Conservation (phyloP, 1,140 invertebrate species). For the Coelopa frigida region DNA sequence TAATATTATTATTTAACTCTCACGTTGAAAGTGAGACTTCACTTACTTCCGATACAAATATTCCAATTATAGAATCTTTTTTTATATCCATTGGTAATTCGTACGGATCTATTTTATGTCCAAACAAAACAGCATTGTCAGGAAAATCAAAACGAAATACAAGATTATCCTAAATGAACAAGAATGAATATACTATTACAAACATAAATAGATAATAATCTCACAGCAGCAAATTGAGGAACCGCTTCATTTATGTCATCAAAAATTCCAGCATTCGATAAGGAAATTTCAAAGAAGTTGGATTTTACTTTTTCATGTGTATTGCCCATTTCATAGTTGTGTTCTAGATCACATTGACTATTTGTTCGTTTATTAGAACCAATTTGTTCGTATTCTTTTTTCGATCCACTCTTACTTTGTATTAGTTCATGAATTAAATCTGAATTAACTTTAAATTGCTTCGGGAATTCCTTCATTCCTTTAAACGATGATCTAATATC, state of each 20-base stretch:
- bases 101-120: slow-evolving; percentile 11
- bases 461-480: too few relatives aligned
- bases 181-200: background rate
- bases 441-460: too few relatives aligned
- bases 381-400: too few relatives aligned
- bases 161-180: slow-evolving; percentile 12
- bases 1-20: slow-evolving; percentile 4
- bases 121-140: slow-evolving; percentile 16
- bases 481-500: too few relatives aligned
- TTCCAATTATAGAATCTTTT: slow-evolving; percentile 4
- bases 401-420: too few relatives aligned
- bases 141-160: slow-evolving; percentile 30
- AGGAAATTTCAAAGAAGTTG: too few relatives aligned
- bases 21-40: background rate
- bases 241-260: slow-evolving; percentile 20
- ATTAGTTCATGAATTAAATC: too few relatives aligned
- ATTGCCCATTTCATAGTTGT: too few relatives aligned
- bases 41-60: slow-evolving; percentile 16
- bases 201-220: background rate
- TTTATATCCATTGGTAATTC: slow-evolving; percentile 1
- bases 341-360: too few relatives aligned
- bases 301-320: too few relatives aligned
- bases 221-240: slow-evolving; percentile 21
- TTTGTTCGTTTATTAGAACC: too few relatives aligned
- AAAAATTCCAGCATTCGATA: too few relatives aligned